Base-by-base conservation (phyloP, 2,888 invertebrate species). In the Dryocosmus kuriphilus region DNA sequence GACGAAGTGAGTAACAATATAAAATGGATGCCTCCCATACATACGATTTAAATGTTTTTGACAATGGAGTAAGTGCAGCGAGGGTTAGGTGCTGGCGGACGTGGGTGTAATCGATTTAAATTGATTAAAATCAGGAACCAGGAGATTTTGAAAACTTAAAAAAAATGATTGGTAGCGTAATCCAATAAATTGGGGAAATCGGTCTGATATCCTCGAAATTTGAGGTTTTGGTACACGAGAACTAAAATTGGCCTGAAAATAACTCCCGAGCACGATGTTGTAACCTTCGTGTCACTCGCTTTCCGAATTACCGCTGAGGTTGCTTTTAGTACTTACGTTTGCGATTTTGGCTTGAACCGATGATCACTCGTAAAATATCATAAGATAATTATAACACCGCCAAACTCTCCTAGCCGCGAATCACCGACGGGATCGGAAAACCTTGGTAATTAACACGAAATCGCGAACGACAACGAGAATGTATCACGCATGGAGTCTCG, bases 291-390 rank as follows among this genome's bases (percentile, higher is more conserved):
- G 38, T 35, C 55, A 78, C 51, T 61, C 41, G 65, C 51, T 16
- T 11, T 22, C 22, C 35, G n/a, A 22, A 30, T 46, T 24, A 71
- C 30, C 7, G 16, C 22, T 22, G 61, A 16, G n/a, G n/a, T n/a
- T n/a, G n/a, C 27, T 71, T 71, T 51, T 51, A 1, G 22, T 87
- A 89, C 90, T 89, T 85, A 90, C 90, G 87, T 82, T 85, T 89
- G 84, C 83, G 79, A 82, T 85, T 80, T 84, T 84, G 81, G 82
- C 85, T 85, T 84, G 84, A 80, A 78, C 80, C 82, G 82, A 85
- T 77, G 83, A 83, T 88, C 86, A 88, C 83, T 81, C 86, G 83
- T 87, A 84, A 86, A 87, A 88, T 88, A 81, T 88, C 86, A 89
- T 88, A 86, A 84, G 87, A 86, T 32, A 74, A 30, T 60, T 74